Evolutionary conservation across 2,888 invertebrate species (phyloP).

Genomic region (Cordilura impudica): DNA sequence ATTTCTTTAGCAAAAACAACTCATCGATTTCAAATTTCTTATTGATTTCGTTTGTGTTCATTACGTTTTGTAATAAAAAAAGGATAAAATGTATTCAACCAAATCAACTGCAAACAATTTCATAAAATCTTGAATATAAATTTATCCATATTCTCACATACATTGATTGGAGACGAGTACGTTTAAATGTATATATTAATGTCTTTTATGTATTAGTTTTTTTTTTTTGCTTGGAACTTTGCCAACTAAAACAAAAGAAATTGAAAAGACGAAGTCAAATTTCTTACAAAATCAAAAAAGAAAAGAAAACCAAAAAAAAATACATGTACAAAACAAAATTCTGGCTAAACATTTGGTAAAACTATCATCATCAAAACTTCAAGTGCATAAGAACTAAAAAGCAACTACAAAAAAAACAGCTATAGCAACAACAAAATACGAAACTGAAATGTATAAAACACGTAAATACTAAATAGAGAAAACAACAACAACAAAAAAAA

Average conservation of each 20-base stretch:
- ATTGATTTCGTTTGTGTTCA: background rate
- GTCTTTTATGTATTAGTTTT: background rate
- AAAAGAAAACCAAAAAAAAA: too few species aligned
- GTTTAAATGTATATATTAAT: background rate
- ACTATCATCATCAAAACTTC: background rate
- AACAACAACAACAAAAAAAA: background rate
- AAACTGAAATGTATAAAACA: background rate
- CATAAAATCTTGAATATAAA: background rate
- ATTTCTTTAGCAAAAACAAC: background rate
- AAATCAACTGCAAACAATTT: background rate
- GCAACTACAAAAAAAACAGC: background rate
- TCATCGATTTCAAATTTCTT: background rate
- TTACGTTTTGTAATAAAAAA: background rate
- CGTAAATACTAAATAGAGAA: background rate
- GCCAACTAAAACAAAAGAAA: background rate
- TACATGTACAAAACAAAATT: background rate
- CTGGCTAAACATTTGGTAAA: background rate
- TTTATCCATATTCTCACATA: background rate
- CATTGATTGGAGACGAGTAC: background rate
- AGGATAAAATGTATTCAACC: background rate
- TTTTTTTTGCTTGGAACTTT: too few species aligned
- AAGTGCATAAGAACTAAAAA: slow-evolving; percentile 20
- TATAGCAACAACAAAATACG: background rate
- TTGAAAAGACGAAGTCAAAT: background rate
- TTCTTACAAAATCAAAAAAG: too few species aligned